Base-by-base conservation (phyloP, 2,888 invertebrate species). In the Chaitophorus viminalis region DNA sequence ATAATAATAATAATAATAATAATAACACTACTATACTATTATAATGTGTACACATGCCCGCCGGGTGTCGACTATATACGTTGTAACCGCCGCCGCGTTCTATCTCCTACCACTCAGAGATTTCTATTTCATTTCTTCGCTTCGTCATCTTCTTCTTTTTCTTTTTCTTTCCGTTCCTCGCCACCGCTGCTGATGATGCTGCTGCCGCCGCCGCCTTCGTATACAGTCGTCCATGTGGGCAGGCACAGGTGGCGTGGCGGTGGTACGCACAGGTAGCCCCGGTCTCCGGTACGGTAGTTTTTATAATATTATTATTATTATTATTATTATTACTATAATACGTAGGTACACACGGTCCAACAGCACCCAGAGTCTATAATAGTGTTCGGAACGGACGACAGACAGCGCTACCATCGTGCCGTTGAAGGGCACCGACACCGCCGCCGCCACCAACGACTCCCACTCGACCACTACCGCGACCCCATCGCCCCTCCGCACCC, bases 331-430 rank as follows among this genome's bases (percentile, higher is more conserved):
- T 8, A 54, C 9, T 14, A 14, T 60, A 36, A 33, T 54, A n/a
- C n/a, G 36, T n/a, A 14, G 18, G 14, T 65, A 31, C 92, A 93
- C 82, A 92, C 88, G 14, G 65, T 31, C 92, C 93, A 82, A 92
- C 88, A 60, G 92, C 92, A 90, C 25, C 11, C 25, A 29, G n/a
- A 31, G 91, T 92, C n/a, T n/a, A n/a, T n/a, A n/a, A n/a, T n/a
- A 90, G 92, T 93, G 89, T 6, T 90, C 78, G 90, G 89, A 8
- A 89, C 90, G 29, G 46, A 82, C 39, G 39, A 90, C 70, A 89
- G 90, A 68, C 90, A 90, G 39, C 90, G 91, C 89, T 89, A 89
- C 90, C 90, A 89, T 89, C 89, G 89, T 89, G 39, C 82, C 90
- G 89, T 76, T 79, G 84, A 83, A 79, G 88, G 78, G 82, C 89